These are phyloP conservation scores for Bos taurus DNA, from an alignment of 2,113 vertebrate genomes.

Conservation along the genomic window DNA sequence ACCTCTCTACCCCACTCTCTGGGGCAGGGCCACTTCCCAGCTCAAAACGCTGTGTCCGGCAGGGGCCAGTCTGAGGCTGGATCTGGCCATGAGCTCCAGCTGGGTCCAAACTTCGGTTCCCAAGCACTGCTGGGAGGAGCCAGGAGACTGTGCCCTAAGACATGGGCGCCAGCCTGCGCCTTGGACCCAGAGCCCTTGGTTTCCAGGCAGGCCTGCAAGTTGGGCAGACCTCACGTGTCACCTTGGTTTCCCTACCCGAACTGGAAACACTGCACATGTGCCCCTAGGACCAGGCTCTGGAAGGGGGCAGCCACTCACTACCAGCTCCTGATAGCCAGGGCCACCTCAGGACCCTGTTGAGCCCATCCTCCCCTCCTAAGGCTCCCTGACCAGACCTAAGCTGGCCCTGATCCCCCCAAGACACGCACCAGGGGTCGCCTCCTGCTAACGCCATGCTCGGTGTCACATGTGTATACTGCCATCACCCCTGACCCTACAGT, in stretches of 20 bases:
- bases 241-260: background rate
- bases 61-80: no score
- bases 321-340: background rate
- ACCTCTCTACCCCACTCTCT: background rate
- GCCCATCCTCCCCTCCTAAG: fast-evolving
- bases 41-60: fast-evolving
- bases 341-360: fast-evolving
- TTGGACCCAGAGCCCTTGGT: background rate
- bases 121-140: background rate
- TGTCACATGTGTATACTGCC: background rate
- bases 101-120: background rate
- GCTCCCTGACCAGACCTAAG: background rate
- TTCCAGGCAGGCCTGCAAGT: background rate
- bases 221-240: background rate
- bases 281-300: background rate
- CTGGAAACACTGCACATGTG: fast-evolving
- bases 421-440: fast-evolving
- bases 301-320: no score
- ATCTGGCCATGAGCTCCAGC: fast-evolving
- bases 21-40: background rate
- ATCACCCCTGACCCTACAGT: background rate
- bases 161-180: fast-evolving
- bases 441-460: background rate
- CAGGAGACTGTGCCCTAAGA: background rate
- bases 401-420: background rate